Conservation (phyloP, 2,797 vertebrate genomes). For the Hyperoplus immaculatus region DNA sequence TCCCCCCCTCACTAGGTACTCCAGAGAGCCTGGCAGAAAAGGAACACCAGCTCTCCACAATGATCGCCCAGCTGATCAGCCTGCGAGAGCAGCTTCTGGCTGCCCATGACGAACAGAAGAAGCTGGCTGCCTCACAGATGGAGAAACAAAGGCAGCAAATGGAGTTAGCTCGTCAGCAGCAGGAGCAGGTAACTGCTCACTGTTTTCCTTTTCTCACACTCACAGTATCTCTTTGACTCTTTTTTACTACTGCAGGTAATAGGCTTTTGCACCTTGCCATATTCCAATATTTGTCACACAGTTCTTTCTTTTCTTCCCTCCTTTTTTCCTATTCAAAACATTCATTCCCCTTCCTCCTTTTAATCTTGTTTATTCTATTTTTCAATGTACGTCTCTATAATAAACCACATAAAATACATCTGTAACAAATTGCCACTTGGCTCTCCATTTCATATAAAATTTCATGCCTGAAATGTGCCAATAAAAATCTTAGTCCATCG, state of each 20-base stretch:
- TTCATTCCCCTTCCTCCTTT: slow-evolving; percentile 20
- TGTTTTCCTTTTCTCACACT: slow-evolving; percentile 15
- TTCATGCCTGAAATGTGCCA: slow-evolving; percentile 71
- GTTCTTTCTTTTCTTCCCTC: background rate
- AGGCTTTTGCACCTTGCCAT: background rate
- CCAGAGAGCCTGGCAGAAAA: slow-evolving; percentile 99
- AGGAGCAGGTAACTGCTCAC: slow-evolving; percentile 93
- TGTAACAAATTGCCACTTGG: slow-evolving; percentile 55
- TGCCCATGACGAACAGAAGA: slow-evolving; percentile 99
- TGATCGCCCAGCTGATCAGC: slow-evolving; percentile 99
- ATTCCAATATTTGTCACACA: background rate
- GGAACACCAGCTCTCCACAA: slow-evolving; percentile 98
- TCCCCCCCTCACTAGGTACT: slow-evolving; percentile 86
- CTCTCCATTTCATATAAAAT: slow-evolving; percentile 59
- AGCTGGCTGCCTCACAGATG: slow-evolving; percentile 98
- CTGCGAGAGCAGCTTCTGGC: slow-evolving; percentile 98
- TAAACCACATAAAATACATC: slow-evolving; percentile 62
- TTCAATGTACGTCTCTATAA: slow-evolving; percentile 29
- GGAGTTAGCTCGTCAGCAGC: slow-evolving; percentile 99
- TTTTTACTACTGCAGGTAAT: background rate
- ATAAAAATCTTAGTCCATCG: slow-evolving; percentile 69
- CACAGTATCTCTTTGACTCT: slow-evolving; percentile 7
- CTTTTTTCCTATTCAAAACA: slow-evolving; percentile 10
- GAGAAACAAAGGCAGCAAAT: slow-evolving; percentile 99
- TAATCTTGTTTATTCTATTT: slow-evolving; percentile 56